Evolutionary conservation across 1,140 invertebrate species (phyloP), one percentile per base, ranked within the genome.

Genomic region (Macrotrachela quadricornifera): DNA sequence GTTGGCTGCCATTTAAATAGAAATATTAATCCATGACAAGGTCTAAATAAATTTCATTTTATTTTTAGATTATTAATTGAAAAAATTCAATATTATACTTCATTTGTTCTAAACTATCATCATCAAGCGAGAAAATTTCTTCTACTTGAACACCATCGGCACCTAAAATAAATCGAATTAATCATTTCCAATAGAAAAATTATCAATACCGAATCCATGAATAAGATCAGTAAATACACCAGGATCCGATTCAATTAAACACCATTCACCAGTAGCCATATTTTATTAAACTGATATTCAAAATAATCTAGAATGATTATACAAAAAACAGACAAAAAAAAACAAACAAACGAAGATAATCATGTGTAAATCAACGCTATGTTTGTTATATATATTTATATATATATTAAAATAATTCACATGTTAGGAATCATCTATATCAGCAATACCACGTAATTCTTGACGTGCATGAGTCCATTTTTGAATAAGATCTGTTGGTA

Each of bases 191-290:
- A 13, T 51, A 49, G 10, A 38, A 18, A 46, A 38, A 57, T 21
- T 47, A 38, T 47, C 54, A 69, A 75, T 77, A 90, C 87, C 90
- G 72, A 94, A 95, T 71, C 87, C 85, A 61, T 77, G 78, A 38
- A 97, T 94, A 47, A 99, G 74, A 73, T 96, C 87, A 0, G 90
- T 92, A 69, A 97, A 97, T 50, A 97, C 88, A 14, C 90, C 91
- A 10, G 94, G 92, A 76, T 99, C 92, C 71, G 86, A 92, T 72
- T 99, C 92, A 64, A 97, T 97, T 47, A 95, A 73, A 78, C 92
- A 95, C 92, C 92, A 99, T 71, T 94, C 85, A 55, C 88, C 90
- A 3, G 44, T 15, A 1, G 51, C 30, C 51, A 53, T 53, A 46
- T 30, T 47, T 36, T 46, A 12, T 1, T 44, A 1, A 21, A 40